Base-by-base conservation (phyloP, 2,113 vertebrate species). In the Camelus dromedarius region DNA sequence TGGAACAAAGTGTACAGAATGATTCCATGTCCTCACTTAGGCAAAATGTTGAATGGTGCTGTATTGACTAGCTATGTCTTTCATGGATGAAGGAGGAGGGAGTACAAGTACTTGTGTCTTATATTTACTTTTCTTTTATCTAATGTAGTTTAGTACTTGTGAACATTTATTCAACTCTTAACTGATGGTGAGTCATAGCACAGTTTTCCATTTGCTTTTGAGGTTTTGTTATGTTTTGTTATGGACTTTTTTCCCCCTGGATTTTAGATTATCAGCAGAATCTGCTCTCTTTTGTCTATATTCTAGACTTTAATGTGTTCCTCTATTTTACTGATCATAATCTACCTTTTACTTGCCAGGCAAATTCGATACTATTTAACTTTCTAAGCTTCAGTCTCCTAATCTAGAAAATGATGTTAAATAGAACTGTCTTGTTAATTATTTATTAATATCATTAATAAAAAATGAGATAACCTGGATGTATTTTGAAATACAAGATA, bases 341-440 rank as follows among this genome's bases (percentile, higher is more conserved):
- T 77, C 82, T 73, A 82, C 24, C 3, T 8, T 93, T 62, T 82
- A 90, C 30, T 92, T 94, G 15, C 9, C 12, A 76, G n/a, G 26
- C 3, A 64, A 48, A 94, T 26, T 80, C 0, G 32, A 64, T 93
- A 38, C 16, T 72, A 14, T 26, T 54, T 46, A 56, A 87, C 10
- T 82, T 28, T 20, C 22, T 80, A 18, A 28, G 10, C 8, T 81
- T 85, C 56, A 72, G 8, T 32, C 19, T 67, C 5, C 6, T 69
- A 75, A 76, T 46, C 19, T 79, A 35, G 60, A 72, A 88, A 94
- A 89, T 88, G 16, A 94, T 87, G 75, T 81, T 52, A 54, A 82
- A 60, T 19, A 75, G 18, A 22, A 0, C 4, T 81, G n/a, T 82
- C 19, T 69, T 81, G 24, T 77, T 10, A 89, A 54, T 70, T 77